These are phyloP conservation scores for Megaceryle alcyon DNA, from an alignment of 2,797 vertebrate species.

Conservation along the genomic window DNA sequence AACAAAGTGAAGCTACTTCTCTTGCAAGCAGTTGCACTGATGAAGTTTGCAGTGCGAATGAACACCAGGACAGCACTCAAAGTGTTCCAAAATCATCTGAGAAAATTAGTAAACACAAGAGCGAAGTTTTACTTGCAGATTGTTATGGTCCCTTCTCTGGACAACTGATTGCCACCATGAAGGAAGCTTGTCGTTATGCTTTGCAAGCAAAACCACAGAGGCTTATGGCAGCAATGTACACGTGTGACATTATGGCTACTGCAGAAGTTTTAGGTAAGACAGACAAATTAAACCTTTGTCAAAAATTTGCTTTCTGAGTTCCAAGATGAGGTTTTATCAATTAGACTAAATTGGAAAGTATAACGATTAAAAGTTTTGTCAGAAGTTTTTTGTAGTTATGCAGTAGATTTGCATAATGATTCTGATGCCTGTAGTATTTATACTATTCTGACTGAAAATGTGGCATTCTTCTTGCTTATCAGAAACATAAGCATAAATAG, in stretches of 20 bases:
- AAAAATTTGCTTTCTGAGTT: background rate
- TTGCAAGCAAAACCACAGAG: conserved; percentile 92
- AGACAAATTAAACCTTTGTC: background rate
- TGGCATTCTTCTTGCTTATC: background rate
- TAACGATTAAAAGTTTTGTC: background rate
- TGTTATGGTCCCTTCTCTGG: conserved; percentile 94
- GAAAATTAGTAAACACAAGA: conserved; percentile 49
- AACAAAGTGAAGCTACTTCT: background rate
- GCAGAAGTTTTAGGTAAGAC: conserved; percentile 93
- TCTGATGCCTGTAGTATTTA: conserved; percentile 5
- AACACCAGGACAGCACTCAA: background rate
- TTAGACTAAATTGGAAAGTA: background rate
- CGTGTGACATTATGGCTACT: conserved; percentile 95
- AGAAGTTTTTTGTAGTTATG: background rate
- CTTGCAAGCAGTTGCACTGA: background rate
- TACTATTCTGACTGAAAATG: background rate
- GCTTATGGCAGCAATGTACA: conserved; percentile 98
- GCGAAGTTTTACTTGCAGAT: conserved; percentile 72
- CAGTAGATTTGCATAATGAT: conserved; percentile 9
- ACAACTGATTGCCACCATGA: conserved; percentile 94
- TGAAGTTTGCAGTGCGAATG: background rate
- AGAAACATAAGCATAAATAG: background rate
- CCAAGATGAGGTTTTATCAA: background rate
- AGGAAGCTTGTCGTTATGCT: conserved; percentile 91
- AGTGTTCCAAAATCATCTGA: background rate